A percentile compares a stretch with the other conserved stretches of the same genome.
These are phyloP conservation scores for Biston stratarius DNA, from an alignment of 2,888 invertebrate genomes.

Conservation along the genomic window DNA sequence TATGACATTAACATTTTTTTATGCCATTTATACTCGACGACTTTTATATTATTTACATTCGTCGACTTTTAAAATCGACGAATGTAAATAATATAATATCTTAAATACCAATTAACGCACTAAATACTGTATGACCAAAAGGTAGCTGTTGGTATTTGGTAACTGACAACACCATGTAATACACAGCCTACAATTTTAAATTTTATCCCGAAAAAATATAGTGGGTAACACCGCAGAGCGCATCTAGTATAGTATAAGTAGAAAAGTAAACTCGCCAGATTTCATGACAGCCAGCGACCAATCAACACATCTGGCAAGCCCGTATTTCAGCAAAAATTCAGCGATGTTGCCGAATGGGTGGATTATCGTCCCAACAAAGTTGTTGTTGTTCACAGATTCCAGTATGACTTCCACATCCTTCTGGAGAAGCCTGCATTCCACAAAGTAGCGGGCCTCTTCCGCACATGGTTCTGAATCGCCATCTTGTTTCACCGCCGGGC, in stretches of 20 bases:
- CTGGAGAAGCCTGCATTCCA: conserved; percentile 96
- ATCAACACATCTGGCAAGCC: conserved; percentile 94
- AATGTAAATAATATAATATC: no score
- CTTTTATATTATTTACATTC: no score
- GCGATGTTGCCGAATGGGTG: conserved; percentile 98
- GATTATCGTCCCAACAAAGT: conserved; percentile 96
- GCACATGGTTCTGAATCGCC: conserved; percentile 89
- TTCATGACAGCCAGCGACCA: conserved; percentile 83
- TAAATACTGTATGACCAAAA: no score
- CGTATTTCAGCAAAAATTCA: conserved; percentile 94
- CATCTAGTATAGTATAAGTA: not conserved
- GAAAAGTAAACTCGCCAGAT: conserved; percentile 60
- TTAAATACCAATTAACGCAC: no score
- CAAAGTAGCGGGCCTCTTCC: conserved; percentile 97
- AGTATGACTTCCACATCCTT: conserved; percentile 95
- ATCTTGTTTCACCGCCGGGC: conserved; percentile 93
- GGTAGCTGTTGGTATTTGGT: no score
- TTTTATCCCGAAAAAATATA: no score
- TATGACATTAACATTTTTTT: no score
- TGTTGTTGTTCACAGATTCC: conserved; percentile 96
- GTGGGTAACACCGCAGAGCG: no score
- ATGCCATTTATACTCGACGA: no score
- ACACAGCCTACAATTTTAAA: no score
- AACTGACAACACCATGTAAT: no score
- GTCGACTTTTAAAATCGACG: no score